Percentiles rank a stretch among this genome's conserved stretches.
These are phyloP conservation scores for Hucho hucho DNA, from an alignment of 2,113 vertebrate species.

Conservation along the genomic window DNA sequence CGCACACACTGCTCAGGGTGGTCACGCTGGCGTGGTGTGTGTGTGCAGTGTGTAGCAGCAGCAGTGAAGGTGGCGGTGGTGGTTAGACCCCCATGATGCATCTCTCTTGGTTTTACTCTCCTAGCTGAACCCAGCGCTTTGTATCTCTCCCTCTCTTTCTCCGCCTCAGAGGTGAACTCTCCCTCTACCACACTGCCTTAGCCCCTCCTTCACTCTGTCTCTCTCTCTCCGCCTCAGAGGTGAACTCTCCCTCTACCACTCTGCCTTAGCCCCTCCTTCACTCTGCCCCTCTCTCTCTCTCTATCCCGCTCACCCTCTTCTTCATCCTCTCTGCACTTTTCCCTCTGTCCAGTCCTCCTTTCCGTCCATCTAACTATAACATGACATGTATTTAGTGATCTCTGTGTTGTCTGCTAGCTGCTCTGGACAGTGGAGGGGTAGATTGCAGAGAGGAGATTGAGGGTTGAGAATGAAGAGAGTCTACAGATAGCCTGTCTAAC, in stretches of 20 bases:
- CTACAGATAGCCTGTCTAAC: too few relatives aligned
- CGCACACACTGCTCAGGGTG: neutral
- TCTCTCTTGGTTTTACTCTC: slow-evolving; percentile 68
- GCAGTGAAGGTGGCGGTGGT: slow-evolving; percentile 40
- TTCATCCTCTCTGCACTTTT: neutral
- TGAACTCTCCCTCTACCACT: slow-evolving; percentile 50
- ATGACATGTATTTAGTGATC: too few relatives aligned
- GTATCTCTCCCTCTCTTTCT: slow-evolving; percentile 50
- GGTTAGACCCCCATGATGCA: slow-evolving; percentile 68
- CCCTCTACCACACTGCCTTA: slow-evolving; percentile 34
- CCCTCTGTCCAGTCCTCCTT: neutral
- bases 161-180: slow-evolving; percentile 52
- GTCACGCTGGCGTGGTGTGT: neutral
- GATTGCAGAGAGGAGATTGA: too few relatives aligned
- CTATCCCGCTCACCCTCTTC: neutral
- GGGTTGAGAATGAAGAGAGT: too few relatives aligned
- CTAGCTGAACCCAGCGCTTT: slow-evolving; percentile 62
- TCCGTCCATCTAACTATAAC: neutral
- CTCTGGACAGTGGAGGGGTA: too few relatives aligned
- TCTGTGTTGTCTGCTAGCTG: too few relatives aligned
- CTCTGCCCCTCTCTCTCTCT: slow-evolving; percentile 19
- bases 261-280: slow-evolving; percentile 13
- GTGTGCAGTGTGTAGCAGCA: slow-evolving; percentile 25
- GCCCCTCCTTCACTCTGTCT: slow-evolving; percentile 12
- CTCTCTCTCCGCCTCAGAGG: slow-evolving; percentile 35